Percentiles rank a stretch among this genome's conserved stretches.
Conservation (phyloP, 2,888 invertebrate species). For the Strigamia crassipes region DNA sequence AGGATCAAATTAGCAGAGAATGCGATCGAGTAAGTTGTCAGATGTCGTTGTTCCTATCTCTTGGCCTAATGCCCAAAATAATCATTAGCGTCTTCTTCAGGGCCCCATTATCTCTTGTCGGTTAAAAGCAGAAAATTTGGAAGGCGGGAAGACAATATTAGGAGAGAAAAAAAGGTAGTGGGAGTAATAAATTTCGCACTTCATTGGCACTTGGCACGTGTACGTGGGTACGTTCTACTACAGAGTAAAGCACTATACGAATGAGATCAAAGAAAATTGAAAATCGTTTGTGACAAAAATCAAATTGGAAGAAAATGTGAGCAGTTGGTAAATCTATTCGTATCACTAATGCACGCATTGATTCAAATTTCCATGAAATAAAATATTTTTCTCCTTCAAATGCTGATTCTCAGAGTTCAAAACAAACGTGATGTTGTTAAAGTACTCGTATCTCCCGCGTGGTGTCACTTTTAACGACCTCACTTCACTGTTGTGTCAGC, state of each 20-base stretch:
- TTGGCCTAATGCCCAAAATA: slow-evolving; percentile 14
- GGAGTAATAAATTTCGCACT: background rate
- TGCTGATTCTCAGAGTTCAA: background rate
- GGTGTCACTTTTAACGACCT: too few relatives aligned
- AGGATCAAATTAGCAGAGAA: background rate
- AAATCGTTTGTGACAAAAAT: background rate
- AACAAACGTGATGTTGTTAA: too few relatives aligned
- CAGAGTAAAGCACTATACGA: background rate
- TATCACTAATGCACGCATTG: background rate
- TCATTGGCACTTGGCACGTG: background rate
- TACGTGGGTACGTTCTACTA: background rate
- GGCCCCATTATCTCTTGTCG: background rate
- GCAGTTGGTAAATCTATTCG: background rate
- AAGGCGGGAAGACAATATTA: background rate
- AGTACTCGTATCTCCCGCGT: too few relatives aligned
- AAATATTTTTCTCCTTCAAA: background rate
- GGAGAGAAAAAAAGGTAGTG: background rate
- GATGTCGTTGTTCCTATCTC: background rate
- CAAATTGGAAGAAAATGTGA: background rate
- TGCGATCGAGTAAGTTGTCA: background rate
- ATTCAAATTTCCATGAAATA: background rate
- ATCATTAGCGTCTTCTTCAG: slow-evolving; percentile 33
- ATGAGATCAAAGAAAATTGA: background rate
- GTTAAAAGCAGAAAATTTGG: slow-evolving; percentile 6
- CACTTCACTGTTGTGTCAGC: too few relatives aligned